These are phyloP conservation scores for Trachurus trachurus DNA, from an alignment of 2,797 vertebrate genomes.

Conservation along the genomic window DNA sequence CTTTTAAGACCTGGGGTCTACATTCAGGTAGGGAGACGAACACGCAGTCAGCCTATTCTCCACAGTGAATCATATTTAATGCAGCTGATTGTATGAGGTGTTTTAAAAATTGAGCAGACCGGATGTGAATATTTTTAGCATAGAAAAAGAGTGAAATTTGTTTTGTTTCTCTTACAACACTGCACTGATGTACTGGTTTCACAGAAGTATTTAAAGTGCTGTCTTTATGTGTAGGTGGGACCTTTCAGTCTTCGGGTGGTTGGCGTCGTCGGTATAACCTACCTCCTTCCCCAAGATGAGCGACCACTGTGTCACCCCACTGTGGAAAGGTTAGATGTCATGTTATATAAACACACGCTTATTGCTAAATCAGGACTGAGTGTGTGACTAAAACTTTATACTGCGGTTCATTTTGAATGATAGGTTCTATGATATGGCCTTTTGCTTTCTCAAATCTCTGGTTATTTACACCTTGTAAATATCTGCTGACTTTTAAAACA, in stretches of 20 bases:
- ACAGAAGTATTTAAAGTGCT: neutral
- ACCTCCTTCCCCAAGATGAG: slow-evolving; percentile 97
- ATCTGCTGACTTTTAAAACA: neutral
- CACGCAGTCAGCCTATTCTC: neutral
- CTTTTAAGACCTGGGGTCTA: slow-evolving; percentile 94
- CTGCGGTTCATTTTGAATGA: too few relatives aligned
- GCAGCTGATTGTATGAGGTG: neutral
- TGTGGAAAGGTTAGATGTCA: slow-evolving; percentile 92
- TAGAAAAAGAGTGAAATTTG: neutral
- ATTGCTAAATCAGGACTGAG: too few relatives aligned
- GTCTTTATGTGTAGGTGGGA: slow-evolving; percentile 88
- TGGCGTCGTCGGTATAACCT: slow-evolving; percentile 97
- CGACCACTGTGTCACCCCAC: slow-evolving; percentile 95
- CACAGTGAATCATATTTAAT: neutral
- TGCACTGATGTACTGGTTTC: neutral
- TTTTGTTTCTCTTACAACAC: too few relatives aligned
- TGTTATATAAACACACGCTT: too few relatives aligned
- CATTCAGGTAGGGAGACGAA: slow-evolving; percentile 88
- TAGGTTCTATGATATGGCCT: too few relatives aligned
- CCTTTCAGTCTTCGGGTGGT: slow-evolving; percentile 98
- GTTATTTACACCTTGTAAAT: neutral
- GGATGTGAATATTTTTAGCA: neutral
- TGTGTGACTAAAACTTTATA: too few relatives aligned
- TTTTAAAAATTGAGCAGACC: neutral
- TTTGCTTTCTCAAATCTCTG: neutral